Percentiles rank a stretch among this genome's conserved stretches.
Evolutionary conservation across 2,888 invertebrate genomes (phyloP).

Genomic region (Drosophila mercatorum): DNA sequence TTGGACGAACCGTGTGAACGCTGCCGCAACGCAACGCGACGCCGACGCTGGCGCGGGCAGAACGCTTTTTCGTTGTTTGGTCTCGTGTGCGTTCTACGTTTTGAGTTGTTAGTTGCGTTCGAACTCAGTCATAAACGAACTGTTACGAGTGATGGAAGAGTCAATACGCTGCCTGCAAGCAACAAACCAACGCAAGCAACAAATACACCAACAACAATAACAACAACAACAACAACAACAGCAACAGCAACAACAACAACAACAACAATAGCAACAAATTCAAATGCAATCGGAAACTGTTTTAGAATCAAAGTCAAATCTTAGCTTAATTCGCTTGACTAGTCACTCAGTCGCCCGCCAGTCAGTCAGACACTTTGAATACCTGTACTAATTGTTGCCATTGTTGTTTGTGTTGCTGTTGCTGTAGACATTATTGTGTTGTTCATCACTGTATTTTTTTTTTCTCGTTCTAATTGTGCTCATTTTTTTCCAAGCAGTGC

Average conservation of each 20-base stretch:
- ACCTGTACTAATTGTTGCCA: slow-evolving; percentile 24
- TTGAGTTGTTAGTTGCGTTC: slow-evolving; percentile 76
- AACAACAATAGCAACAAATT: slow-evolving; percentile 17
- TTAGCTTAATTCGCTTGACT: slow-evolving; percentile 28
- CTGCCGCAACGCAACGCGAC: slow-evolving; percentile 3
- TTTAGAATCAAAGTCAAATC: slow-evolving; percentile 26
- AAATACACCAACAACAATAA: slow-evolving; percentile 28
- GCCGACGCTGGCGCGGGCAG: slow-evolving; percentile 35
- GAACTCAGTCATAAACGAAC: slow-evolving; percentile 83
- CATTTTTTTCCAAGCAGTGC: slow-evolving; percentile 39
- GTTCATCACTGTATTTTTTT: slow-evolving; percentile 7
- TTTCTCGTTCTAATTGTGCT: slow-evolving; percentile 19
- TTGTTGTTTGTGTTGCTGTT: slow-evolving; percentile 1
- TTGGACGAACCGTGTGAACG: slow-evolving; percentile 11
- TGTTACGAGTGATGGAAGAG: slow-evolving; percentile 81
- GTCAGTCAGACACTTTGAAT: slow-evolving; percentile 20
- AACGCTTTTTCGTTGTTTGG: slow-evolving; percentile 28
- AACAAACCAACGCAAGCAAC: slow-evolving; percentile 30
- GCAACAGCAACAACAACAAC: slow-evolving; percentile 2
- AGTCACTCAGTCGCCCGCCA: slow-evolving; percentile 10
- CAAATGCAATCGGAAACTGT: slow-evolving; percentile 11
- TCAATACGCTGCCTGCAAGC: slow-evolving; percentile 60
- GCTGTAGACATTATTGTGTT: slow-evolving; percentile 15
- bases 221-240: too few species aligned
- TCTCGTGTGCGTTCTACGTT: slow-evolving; percentile 54